phyloP scores from a whole-genome alignment of 2,888 invertebrate species.

The Drosophila monieri region DNA sequence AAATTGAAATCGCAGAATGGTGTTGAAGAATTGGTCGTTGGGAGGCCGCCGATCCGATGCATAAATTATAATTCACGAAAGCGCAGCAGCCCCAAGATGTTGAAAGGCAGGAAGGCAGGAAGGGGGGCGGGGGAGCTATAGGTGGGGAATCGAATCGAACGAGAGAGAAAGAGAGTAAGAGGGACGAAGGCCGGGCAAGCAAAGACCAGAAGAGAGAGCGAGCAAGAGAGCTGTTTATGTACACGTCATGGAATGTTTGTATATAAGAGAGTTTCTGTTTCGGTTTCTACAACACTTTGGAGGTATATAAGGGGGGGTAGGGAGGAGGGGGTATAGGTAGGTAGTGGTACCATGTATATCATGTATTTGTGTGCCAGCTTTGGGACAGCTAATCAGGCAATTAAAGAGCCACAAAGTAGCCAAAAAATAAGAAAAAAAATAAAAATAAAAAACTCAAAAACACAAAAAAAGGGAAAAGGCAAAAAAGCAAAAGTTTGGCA shows the following conservation, averaged over 20 bases:
- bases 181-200: constrained; percentile 8
- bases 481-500: constrained; percentile 35
- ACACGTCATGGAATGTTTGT: constrained; percentile 33
- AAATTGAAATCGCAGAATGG: constrained; percentile 46
- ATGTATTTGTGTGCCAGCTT: constrained; percentile 24
- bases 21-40: constrained; percentile 56
- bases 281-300: constrained; percentile 19
- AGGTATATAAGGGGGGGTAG: constrained; percentile 3
- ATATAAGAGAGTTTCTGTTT: constrained; percentile 13
- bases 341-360: constrained; percentile 1
- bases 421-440: constrained; percentile 20
- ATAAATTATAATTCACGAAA: constrained; percentile 71
- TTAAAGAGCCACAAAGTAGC: constrained; percentile 52
- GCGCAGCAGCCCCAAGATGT: constrained; percentile 42
- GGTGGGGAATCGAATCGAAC: constrained; percentile 30
- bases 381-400: constrained; percentile 50
- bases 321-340: neutral
- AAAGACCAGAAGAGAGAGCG: constrained; percentile 12
- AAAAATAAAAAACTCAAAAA: constrained; percentile 21
- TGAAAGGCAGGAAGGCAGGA: constrained; percentile 10
- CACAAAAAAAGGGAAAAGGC: too few species aligned
- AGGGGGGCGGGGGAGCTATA: constrained; percentile 20
- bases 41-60: constrained; percentile 43
- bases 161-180: constrained; percentile 22
- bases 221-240: constrained; percentile 29